Evolutionary conservation across 2,797 vertebrate species (phyloP), one percentile per base, ranked within the genome.

Genomic region (Semaprochilodus insignis): DNA sequence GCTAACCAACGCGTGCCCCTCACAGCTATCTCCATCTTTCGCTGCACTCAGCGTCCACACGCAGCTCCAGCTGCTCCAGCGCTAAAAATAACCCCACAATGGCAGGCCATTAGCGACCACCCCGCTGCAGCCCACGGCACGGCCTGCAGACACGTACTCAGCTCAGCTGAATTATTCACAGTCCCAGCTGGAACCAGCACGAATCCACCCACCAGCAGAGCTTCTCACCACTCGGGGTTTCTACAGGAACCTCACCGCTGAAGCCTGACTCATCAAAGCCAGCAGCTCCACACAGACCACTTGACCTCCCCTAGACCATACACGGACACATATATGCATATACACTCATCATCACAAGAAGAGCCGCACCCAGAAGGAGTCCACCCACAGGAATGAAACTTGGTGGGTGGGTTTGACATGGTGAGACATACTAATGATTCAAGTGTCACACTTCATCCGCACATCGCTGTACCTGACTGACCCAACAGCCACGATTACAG

Each of bases 21-120:
- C 11, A 54, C 52, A 60, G 60, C 11, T 1, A 11, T 0, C 25
- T 63, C 60, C 60, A 63, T 65, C 63, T 65, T 65, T 19, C 63
- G 19, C 23, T 60, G 59, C 59, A 17, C 15, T 31, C 63, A 48
- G 25, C 27, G 48, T 48, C 44, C 62, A 78, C 77, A 70, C 44
- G 60, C 67, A n/a, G n/a, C 44, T 44, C 44, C 70, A 72, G 48
- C 48, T 52, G 44, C 23, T 72, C n/a, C 44, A 72, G 91, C 78
- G 90, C 93, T 94, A 94, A 92, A 90, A 92, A 95, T 94, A 95
- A 63, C 83, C 88, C 65, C 60, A 60, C 69, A 87, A 88, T 75
- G 86, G 85, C 88, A 69, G 84, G 83, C 87, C 82, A 76, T 84
- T 80, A 78, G 74, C 63, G n/a, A 59, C 69, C 36, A 62, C 67